phyloP scores from a whole-genome alignment of 1,140 invertebrate species.

The Trichonephila clavipes region DNA sequence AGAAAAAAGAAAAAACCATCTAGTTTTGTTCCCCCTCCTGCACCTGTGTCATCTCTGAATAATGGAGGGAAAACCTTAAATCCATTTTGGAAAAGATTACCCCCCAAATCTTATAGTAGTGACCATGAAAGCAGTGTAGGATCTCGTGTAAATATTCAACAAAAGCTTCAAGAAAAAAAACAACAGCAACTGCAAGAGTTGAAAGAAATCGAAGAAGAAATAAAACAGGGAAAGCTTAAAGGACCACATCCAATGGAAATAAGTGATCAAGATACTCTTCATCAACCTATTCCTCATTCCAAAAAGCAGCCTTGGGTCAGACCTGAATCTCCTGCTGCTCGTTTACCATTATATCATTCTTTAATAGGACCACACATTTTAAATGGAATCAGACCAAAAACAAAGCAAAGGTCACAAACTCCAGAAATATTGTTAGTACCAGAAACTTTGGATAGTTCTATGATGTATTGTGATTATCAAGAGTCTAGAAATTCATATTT shows the following conservation, averaged over 20 bases:
- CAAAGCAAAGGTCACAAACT: slow-evolving; percentile 84
- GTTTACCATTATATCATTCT: slow-evolving; percentile 64
- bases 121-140: slow-evolving; percentile 88
- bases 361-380: slow-evolving; percentile 67
- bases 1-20: slow-evolving; percentile 95
- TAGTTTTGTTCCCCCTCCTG: slow-evolving; percentile 89
- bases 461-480: slow-evolving; percentile 80
- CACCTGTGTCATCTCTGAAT: slow-evolving; percentile 78
- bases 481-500: slow-evolving; percentile 77
- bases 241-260: slow-evolving; percentile 82
- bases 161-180: slow-evolving; percentile 93
- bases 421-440: slow-evolving; percentile 89
- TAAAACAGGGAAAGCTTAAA: slow-evolving; percentile 90
- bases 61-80: slow-evolving; percentile 81
- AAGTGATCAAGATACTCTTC: slow-evolving; percentile 80
- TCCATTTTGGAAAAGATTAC: slow-evolving; percentile 90
- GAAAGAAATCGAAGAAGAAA: slow-evolving; percentile 88
- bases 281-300: slow-evolving; percentile 81
- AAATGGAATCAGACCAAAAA: slow-evolving; percentile 68
- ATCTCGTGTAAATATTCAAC: slow-evolving; percentile 90
- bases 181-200: slow-evolving; percentile 92
- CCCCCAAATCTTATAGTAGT: slow-evolving; percentile 84
- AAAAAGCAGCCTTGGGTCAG: slow-evolving; percentile 83
- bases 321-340: slow-evolving; percentile 69
- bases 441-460: slow-evolving; percentile 84